Percentiles rank a stretch among this genome's conserved stretches.
These are phyloP conservation scores for Alloscopus bannaensis DNA, from an alignment of 2,888 invertebrate species.

Conservation along the genomic window DNA sequence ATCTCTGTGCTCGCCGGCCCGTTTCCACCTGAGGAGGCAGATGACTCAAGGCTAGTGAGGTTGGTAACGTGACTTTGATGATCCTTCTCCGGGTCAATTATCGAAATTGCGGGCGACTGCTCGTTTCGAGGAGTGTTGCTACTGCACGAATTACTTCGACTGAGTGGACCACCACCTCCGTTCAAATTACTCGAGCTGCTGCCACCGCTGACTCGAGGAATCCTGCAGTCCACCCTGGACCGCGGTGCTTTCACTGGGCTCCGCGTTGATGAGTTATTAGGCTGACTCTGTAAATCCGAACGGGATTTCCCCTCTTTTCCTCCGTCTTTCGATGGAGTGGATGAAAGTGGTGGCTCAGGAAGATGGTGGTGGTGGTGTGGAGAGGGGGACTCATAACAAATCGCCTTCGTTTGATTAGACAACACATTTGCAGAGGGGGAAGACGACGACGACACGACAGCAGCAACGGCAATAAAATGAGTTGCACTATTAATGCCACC, in stretches of 20 bases:
- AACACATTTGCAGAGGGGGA: constrained; percentile 49
- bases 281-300: constrained; percentile 30
- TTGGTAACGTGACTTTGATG: constrained; percentile 46
- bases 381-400: constrained; percentile 41
- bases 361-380: neutral
- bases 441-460: constrained; percentile 17
- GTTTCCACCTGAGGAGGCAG: no score
- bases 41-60: constrained; percentile 53
- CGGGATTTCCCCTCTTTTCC: constrained; percentile 33
- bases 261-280: constrained; percentile 6
- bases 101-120: constrained; percentile 41
- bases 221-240: constrained; percentile 20
- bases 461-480: constrained; percentile 40
- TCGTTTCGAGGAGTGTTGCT: constrained; percentile 28
- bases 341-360: no score
- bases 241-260: constrained; percentile 60
- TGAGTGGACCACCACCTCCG: constrained; percentile 28
- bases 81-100: constrained; percentile 40
- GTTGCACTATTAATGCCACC: constrained; percentile 29
- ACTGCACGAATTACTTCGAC: constrained; percentile 44
- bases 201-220: constrained; percentile 28
- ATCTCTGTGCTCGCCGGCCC: constrained; percentile 25
- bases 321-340: constrained; percentile 21
- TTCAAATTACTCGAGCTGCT: constrained; percentile 33
- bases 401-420: constrained; percentile 48